phyloP scores from a whole-genome alignment of 2,113 vertebrate species.

The Morone saxatilis region DNA sequence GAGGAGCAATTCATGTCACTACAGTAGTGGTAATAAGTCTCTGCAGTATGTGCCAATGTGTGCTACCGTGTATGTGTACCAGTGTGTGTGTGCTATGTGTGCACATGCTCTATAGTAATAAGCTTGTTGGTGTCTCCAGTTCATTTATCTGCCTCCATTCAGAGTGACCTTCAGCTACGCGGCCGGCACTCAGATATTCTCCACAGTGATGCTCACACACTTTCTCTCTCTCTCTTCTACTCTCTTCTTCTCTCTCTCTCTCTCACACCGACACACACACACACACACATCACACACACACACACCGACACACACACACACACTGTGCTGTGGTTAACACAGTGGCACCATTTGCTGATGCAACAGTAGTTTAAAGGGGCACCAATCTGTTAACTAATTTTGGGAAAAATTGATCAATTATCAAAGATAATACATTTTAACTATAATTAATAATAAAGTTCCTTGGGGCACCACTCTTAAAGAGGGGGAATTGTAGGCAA shows the following conservation, averaged over 20 bases:
- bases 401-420: no score
- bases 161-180: constrained; percentile 73
- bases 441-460: no score
- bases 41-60: constrained; percentile 27
- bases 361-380: no score
- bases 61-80: constrained; percentile 13
- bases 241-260: no score
- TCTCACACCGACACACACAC: not conserved
- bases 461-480: no score
- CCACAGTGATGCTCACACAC: not conserved
- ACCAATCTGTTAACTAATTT: no score
- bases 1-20: constrained; percentile 59
- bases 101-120: constrained; percentile 61
- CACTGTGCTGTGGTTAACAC: no score
- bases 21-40: constrained; percentile 59
- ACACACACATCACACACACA: not conserved
- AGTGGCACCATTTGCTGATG: no score
- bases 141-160: constrained; percentile 71
- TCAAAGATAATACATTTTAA: no score
- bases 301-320: no score
- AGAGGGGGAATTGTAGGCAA: no score
- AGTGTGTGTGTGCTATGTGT: constrained; percentile 7
- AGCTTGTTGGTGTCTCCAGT: constrained; percentile 69
- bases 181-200: constrained; percentile 48
- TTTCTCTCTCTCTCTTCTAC: not conserved